Base-by-base conservation (phyloP, 2,888 invertebrate species). In the Sphaerophoria rueppellii region DNA sequence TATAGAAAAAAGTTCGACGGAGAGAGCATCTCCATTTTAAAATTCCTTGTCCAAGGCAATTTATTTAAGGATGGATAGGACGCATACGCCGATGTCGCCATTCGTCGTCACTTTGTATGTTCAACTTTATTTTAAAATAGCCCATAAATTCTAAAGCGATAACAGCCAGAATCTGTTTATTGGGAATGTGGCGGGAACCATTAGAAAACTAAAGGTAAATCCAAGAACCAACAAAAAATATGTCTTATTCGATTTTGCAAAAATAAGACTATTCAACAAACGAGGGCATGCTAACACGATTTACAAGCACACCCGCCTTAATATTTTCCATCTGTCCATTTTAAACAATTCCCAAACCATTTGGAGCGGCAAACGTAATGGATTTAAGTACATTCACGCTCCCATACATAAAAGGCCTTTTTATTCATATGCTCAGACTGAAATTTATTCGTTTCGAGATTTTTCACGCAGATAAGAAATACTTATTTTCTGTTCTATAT, bases 51-150 rank as follows among this genome's bases (percentile, higher is more conserved):
- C 24, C 24, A 24, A 24, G 2, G 24, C 24, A 24, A 24, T 24
- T 24, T 24, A 24, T 24, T 24, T 2, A 24, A 24, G 24, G 24
- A 24, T 24, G 24, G 24, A 24, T 24, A 24, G 24, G 24, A 73
- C 57, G 70, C 58, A 65, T 78, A 74, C 58, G 54, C 57, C 65
- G 69, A 24, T 24, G 24, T 24, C 24, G 24, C 24, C 24, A 24
- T 24, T 24, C 24, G 24, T 24, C 24, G 24, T 24, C 24, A 2
- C 24, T 2, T 74, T 78, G 79, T 82, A 78, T 79, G 82, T 70
- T 74, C 70, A 82, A 82, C 72, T 77, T 73, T 73, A 69, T 82
- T 79, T 74, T 82, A 70, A 82, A 79, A 79, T 79, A 71, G 74
- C 63, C 74, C 78, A 79, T 82, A 82, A 82, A 82, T 82, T 74